phyloP scores from a whole-genome alignment of 1,140 invertebrate genomes.

The Papilio polyxenes region DNA sequence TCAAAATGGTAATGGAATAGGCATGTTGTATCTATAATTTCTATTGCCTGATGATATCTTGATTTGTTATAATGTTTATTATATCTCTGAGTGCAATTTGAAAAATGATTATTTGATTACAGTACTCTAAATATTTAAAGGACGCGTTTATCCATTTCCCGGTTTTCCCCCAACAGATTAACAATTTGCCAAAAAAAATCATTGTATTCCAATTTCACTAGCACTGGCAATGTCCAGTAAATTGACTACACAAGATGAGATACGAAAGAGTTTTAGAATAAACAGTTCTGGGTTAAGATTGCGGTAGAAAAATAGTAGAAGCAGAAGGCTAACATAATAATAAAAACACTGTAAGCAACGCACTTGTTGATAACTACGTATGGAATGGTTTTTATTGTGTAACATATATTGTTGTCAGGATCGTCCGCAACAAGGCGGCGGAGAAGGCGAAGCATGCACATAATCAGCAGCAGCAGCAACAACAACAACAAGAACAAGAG shows the following conservation, averaged over 20 bases:
- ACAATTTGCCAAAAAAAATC: too few relatives aligned
- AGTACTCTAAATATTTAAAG: conserved; percentile 11
- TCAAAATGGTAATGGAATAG: conserved; percentile 50
- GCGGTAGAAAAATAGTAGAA: too few relatives aligned
- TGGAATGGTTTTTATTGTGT: background rate
- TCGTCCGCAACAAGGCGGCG: conserved; percentile 97
- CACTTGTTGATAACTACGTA: too few relatives aligned
- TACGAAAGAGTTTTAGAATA: too few relatives aligned
- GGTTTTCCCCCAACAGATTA: too few relatives aligned
- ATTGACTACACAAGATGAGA: too few relatives aligned
- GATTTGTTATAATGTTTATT: background rate
- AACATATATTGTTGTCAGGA: conserved; percentile 83
- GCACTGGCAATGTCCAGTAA: too few relatives aligned
- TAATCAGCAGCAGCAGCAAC: conserved; percentile 84
- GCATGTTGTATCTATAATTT: conserved; percentile 44
- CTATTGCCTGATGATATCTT: conserved; percentile 39
- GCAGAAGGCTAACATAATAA: too few relatives aligned
- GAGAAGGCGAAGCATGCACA: conserved; percentile 97
- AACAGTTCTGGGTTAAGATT: too few relatives aligned
- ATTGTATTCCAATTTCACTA: too few relatives aligned
- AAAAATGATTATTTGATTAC: conserved; percentile 34
- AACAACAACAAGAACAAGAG: conserved; percentile 81
- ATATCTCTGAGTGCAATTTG: conserved; percentile 11
- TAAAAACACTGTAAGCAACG: too few relatives aligned
- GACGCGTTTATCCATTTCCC: background rate